These are phyloP conservation scores for Chrysotoxum bicinctum DNA, from an alignment of 2,888 invertebrate genomes.

Conservation along the genomic window DNA sequence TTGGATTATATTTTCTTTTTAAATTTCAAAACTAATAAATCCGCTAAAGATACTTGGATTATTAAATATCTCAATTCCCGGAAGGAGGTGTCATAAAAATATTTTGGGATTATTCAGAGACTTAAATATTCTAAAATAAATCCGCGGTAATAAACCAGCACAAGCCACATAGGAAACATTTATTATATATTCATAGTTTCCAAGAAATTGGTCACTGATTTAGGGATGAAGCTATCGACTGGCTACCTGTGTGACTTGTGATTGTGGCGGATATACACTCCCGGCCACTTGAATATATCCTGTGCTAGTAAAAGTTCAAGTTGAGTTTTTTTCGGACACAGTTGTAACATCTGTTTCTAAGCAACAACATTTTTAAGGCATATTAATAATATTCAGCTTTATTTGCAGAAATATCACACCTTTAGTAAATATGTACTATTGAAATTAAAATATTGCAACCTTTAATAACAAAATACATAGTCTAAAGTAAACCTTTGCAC, in stretches of 20 bases:
- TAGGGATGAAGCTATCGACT: not conserved
- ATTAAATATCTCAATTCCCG: not conserved
- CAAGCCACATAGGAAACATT: not conserved
- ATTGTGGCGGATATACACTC: too few relatives aligned
- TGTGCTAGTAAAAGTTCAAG: too few relatives aligned
- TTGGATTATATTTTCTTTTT: not conserved
- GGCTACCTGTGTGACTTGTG: not conserved
- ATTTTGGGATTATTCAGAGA: not conserved
- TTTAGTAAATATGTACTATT: too few relatives aligned
- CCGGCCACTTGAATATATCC: too few relatives aligned
- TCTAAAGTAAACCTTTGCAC: too few relatives aligned
- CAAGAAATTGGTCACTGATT: not conserved
- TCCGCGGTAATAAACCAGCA: constrained; percentile 2
- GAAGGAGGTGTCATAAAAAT: not conserved
- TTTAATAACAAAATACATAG: too few relatives aligned
- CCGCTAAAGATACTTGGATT: not conserved
- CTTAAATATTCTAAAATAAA: not conserved
- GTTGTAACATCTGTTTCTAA: too few relatives aligned
- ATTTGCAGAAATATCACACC: too few relatives aligned
- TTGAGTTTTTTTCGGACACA: too few relatives aligned
- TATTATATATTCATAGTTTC: not conserved
- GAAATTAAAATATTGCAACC: too few relatives aligned
- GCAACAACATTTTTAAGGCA: too few relatives aligned
- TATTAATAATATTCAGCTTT: too few relatives aligned
- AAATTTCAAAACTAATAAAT: not conserved